These are phyloP conservation scores for Pentalonia nigronervosa DNA, from an alignment of 1,140 invertebrate species.

Conservation along the genomic window DNA sequence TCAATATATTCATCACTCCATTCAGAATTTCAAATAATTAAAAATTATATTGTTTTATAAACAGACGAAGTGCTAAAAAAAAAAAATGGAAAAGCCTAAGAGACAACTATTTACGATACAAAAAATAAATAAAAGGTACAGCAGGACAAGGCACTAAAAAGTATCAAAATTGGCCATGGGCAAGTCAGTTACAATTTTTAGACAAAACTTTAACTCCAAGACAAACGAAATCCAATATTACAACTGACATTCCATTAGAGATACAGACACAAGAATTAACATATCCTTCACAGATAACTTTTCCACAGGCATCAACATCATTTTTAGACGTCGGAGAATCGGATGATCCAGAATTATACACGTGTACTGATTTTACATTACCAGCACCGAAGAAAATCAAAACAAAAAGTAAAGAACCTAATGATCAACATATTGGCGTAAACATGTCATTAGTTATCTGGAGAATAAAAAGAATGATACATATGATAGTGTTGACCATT, in stretches of 20 bases:
- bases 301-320: not conserved
- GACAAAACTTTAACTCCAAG: constrained; percentile 23
- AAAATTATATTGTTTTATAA: not conserved
- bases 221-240: constrained; percentile 18
- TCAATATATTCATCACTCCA: too few relatives aligned
- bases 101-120: constrained; percentile 7
- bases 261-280: constrained; percentile 3
- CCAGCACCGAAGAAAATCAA: not conserved
- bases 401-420: not conserved
- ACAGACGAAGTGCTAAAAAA: not conserved
- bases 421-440: not conserved
- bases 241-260: constrained; percentile 5
- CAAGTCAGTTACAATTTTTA: constrained; percentile 37
- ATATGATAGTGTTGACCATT: not conserved
- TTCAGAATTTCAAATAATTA: not conserved
- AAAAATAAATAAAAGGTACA: constrained; percentile 34
- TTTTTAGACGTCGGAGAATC: not conserved
- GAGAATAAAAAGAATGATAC: constrained; percentile 17
- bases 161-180: constrained; percentile 9
- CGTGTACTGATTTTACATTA: not conserved
- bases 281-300: not conserved
- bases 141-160: constrained; percentile 24
- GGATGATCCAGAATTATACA: not conserved
- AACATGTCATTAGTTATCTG: constrained; percentile 2
- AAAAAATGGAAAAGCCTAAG: constrained; percentile 12